Evolutionary conservation across 2,888 invertebrate species (phyloP).

Genomic region (Athrips mouffetella): DNA sequence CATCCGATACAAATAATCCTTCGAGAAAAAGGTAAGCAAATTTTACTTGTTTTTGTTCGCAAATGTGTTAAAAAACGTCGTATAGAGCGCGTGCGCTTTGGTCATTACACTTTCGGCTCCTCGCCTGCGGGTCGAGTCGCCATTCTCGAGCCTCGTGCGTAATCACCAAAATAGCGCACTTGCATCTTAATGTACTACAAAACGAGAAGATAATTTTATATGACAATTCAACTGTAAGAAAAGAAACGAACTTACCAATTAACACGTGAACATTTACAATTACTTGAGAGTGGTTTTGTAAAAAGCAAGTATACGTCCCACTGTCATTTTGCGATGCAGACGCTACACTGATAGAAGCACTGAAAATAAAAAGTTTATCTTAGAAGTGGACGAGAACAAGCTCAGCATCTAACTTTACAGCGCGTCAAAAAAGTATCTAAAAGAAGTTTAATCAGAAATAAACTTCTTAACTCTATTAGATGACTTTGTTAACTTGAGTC

Average conservation of each 20-base stretch:
- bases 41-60: too few relatives aligned
- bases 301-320: conserved; percentile 81
- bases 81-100: too few relatives aligned
- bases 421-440: background rate
- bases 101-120: too few relatives aligned
- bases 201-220: too few relatives aligned
- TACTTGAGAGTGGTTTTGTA: conserved; percentile 81
- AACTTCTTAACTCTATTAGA: conserved; percentile 1
- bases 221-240: background rate
- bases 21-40: too few relatives aligned
- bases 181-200: too few relatives aligned
- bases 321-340: conserved; percentile 82
- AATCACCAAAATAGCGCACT: too few relatives aligned
- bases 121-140: too few relatives aligned
- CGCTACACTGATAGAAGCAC: conserved; percentile 69
- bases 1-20: too few relatives aligned
- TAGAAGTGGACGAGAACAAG: background rate
- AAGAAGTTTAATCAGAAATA: conserved; percentile 2
- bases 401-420: too few relatives aligned
- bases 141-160: too few relatives aligned
- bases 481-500: background rate
- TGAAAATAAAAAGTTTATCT: conserved; percentile 32
- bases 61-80: too few relatives aligned
- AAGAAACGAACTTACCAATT: conserved; percentile 75
- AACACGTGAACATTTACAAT: conserved; percentile 83